Percentiles rank a stretch among this genome's conserved stretches.
Evolutionary conservation across 1,140 invertebrate genomes (phyloP).

Genomic region (Ectropis grisescens): DNA sequence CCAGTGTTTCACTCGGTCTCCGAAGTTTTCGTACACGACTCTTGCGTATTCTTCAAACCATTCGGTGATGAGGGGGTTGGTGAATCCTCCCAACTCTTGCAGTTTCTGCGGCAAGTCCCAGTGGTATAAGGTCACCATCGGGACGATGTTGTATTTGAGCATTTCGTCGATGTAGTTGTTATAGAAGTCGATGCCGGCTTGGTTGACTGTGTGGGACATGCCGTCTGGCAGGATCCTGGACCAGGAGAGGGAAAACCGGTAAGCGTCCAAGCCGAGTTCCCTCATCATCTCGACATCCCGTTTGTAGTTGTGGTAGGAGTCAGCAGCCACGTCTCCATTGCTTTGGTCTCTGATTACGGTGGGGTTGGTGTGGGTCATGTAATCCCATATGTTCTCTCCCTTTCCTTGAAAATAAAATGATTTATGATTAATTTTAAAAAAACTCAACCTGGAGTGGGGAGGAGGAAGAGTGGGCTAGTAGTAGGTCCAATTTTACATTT

Average conservation of each 20-base stretch:
- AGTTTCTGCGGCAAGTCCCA: constrained; percentile 48
- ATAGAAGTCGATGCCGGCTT: constrained; percentile 70
- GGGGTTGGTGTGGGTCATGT: constrained; percentile 32
- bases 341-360: constrained; percentile 17
- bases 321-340: constrained; percentile 25
- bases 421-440: no score
- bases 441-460: no score
- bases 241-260: constrained; percentile 46
- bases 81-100: constrained; percentile 42
- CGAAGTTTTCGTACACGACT: constrained; percentile 61
- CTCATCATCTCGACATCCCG: constrained; percentile 46
- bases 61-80: constrained; percentile 38
- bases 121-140: constrained; percentile 44
- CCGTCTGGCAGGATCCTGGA: constrained; percentile 68
- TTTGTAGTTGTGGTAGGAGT: constrained; percentile 38
- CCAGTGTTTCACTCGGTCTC: constrained; percentile 62
- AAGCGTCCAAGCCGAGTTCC: constrained; percentile 35
- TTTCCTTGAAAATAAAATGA: constrained; percentile 51
- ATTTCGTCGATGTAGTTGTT: constrained; percentile 70
- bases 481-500: no score
- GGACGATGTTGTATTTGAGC: constrained; percentile 48
- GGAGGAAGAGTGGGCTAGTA: no score
- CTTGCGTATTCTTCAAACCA: constrained; percentile 71
- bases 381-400: constrained; percentile 59
- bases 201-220: constrained; percentile 60